Evolutionary conservation across 2,113 vertebrate genomes (phyloP).

Genomic region (Forbesichthys papilliferus): DNA sequence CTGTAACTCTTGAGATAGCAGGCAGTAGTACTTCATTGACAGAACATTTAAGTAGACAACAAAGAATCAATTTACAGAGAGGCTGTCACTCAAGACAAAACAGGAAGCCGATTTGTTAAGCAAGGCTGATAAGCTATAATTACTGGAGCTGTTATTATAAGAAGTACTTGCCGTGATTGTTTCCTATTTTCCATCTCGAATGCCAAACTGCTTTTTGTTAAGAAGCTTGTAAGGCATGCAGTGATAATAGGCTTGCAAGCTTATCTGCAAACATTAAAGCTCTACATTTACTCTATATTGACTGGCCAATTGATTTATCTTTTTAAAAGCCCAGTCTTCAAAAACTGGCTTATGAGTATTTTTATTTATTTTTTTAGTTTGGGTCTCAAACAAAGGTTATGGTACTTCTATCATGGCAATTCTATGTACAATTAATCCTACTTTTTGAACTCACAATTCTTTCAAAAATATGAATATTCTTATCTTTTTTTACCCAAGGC

Average conservation of each 20-base stretch:
- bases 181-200: neutral
- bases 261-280: neutral
- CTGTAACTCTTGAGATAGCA: too few relatives aligned
- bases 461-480: neutral
- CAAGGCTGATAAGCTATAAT: constrained; percentile 18
- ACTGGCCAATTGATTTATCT: neutral
- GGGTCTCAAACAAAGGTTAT: too few relatives aligned
- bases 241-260: neutral
- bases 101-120: constrained; percentile 37
- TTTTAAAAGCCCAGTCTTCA: neutral
- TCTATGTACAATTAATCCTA: too few relatives aligned
- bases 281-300: neutral
- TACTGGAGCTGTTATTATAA: constrained; percentile 15
- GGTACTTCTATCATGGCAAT: too few relatives aligned
- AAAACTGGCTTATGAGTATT: too few relatives aligned
- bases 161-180: constrained; percentile 32
- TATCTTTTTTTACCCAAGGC: neutral
- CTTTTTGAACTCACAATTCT: too few relatives aligned
- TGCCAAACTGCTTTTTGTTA: neutral
- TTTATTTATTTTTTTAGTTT: too few relatives aligned
- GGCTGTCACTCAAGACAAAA: constrained; percentile 26
- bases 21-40: neutral
- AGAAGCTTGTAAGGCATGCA: neutral
- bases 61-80: constrained; percentile 19
- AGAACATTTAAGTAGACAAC: neutral